Percentiles rank a stretch among this genome's conserved stretches.
Conservation (phyloP, 2,888 invertebrate genomes). For the Flexamia atlantica region DNA sequence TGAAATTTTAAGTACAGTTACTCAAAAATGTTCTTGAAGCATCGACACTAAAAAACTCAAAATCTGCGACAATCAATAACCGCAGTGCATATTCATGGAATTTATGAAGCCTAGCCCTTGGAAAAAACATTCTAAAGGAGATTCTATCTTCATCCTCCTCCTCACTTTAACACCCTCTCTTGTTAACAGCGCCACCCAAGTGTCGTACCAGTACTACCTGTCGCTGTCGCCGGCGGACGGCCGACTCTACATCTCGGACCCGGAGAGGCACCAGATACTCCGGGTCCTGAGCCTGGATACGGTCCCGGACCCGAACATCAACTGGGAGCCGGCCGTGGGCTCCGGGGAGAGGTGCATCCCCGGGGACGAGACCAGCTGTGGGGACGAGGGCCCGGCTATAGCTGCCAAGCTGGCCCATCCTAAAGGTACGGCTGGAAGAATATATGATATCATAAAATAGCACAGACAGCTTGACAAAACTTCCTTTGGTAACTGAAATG, state of each 20-base stretch:
- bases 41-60: no score
- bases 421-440: no score
- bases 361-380: constrained; percentile 95
- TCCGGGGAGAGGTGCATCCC: constrained; percentile 97
- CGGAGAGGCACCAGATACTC: constrained; percentile 93
- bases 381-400: constrained; percentile 95
- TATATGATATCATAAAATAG: no score
- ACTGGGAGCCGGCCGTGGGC: constrained; percentile 89
- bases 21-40: no score
- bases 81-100: no score
- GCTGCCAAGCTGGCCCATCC: constrained; percentile 96
- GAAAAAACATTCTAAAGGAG: no score
- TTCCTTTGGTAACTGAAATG: no score
- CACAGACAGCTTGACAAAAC: no score
- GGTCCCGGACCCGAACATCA: constrained; percentile 89
- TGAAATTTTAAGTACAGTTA: no score
- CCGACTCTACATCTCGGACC: constrained; percentile 96
- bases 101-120: no score
- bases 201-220: constrained; percentile 97
- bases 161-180: constrained; percentile 11
- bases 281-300: constrained; percentile 87
- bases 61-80: no score
- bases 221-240: constrained; percentile 98
- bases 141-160: no score
- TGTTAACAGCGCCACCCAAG: constrained; percentile 91